Evolutionary conservation across 2,888 invertebrate species (phyloP).

Genomic region (Rugalucina vietnamica): DNA sequence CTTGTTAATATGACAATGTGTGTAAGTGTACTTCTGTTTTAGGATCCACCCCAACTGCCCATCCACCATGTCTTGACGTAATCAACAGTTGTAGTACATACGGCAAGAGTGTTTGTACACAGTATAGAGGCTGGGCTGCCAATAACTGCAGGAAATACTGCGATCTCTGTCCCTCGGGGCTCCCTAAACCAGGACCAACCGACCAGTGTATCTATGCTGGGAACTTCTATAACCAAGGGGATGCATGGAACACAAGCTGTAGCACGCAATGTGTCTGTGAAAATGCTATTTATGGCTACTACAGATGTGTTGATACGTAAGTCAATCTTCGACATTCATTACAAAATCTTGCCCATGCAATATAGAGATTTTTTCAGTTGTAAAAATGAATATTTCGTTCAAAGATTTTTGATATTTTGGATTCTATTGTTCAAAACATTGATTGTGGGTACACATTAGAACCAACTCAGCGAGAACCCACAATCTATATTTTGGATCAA

Average conservation of each 20-base stretch:
- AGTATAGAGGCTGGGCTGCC: constrained; percentile 63
- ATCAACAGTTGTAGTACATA: constrained; percentile 62
- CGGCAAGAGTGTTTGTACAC: constrained; percentile 62
- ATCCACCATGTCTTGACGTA: constrained; percentile 62
- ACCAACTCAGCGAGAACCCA: too few species aligned
- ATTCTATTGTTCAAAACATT: too few species aligned
- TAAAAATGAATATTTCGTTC: too few species aligned
- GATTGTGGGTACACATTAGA: too few species aligned
- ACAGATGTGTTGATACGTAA: constrained; percentile 75
- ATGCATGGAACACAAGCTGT: constrained; percentile 70
- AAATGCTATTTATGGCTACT: constrained; percentile 75
- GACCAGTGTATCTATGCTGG: constrained; percentile 72
- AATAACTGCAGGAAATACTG: constrained; percentile 68
- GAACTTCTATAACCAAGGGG: constrained; percentile 68
- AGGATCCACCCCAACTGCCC: constrained; percentile 62
- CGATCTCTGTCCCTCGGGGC: constrained; percentile 59
- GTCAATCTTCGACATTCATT: too few species aligned
- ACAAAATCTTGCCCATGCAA: too few species aligned
- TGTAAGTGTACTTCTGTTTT: too few species aligned
- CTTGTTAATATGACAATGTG: too few species aligned
- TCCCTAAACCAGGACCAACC: constrained; percentile 59
- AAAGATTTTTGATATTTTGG: too few species aligned
- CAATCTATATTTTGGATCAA: too few species aligned
- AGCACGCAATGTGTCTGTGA: constrained; percentile 73
- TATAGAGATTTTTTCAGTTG: too few species aligned